Evolutionary conservation across 2,888 invertebrate genomes (phyloP), one percentile per base, ranked within the genome.

Genomic region (Branchinecta sandiegonensis): DNA sequence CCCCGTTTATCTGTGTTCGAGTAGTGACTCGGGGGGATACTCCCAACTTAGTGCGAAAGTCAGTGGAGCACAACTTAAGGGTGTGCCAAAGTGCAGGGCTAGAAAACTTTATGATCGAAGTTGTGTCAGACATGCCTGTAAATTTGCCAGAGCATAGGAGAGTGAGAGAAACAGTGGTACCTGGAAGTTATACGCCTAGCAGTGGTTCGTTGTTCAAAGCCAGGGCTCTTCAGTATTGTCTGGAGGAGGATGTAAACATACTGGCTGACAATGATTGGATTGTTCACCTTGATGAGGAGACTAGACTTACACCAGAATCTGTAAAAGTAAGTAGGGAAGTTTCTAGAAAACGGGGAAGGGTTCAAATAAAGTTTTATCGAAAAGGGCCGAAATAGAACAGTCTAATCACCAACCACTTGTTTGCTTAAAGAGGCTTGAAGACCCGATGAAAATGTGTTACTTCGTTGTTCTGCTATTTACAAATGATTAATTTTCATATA

Each of bases 231-330:
- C 96, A 96, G 77, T 96, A 94, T 78, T 95, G 95, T 75, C 81
- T 95, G 68, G 95, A 96, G 79, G 90, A 90, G 74, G 85, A 86
- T 75, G 88, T 94, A 1, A 73, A 71, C 68, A 82, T 74, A 46
- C 71, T 94, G 66, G 86, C 86, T 68, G 93, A 93, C 75, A 86
- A 85, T 72, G 94, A 95, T 77, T 96, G 94, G 94, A 88, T 96
- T 75, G 92, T 94, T n/a, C 96, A 96, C 80, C 81, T 96, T 71
- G 96, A 96, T 79, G 96, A 96, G 79, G 96, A 96, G 78, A 96
- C 96, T 0, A 80, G 96, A 68, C 80, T 96, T 47, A 95, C 95
- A 8, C 92, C 92, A 76, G 93, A 94, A 77, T 88, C 91, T 65
- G 86, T 94, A 67, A 65, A 50, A 13, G 63, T 56, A 17, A 56